Evolutionary conservation across 2,888 invertebrate species (phyloP), one percentile per base, ranked within the genome.

Genomic region (Acrobasis repandana): DNA sequence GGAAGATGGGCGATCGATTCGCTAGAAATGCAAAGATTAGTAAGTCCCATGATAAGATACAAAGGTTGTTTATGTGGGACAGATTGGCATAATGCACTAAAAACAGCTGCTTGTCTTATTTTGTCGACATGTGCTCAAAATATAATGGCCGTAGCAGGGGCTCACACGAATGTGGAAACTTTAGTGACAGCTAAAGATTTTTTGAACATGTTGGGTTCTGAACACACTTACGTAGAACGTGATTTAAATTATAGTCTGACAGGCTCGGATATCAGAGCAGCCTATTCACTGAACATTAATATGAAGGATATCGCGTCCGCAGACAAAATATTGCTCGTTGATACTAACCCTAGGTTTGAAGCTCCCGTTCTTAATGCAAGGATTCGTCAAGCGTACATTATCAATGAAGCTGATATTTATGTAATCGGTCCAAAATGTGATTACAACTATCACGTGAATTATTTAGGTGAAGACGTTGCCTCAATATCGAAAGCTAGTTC

Each of bases 331-430:
- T 83, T 99, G 28, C 90, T 99, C 47, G 94, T 99, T 63, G 99
- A 99, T 54, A 98, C 99, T 2, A 99, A 99, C 92, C 98, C 99
- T 2, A 94, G 99, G 68, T 98, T 97, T 80, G 99, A 99, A 90
- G 99, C 99, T 11, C 98, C 99, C 0, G 92, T 99, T 57, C 92
- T 99, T 57, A 99, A 99, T 83, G 96, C 98, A 0, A 95, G 99
- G 80, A 95, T 99, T 67, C 94, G 99, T 59, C 98, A 99, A 87
- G 95, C 96, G 58, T 99, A 96, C 86, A 93, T 98, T 47, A 96
- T 96, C 76, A 98, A 97, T 78, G 99, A 99, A 81, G 93, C 96
- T 67, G 93, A 95, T 70, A 93, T 99, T 64, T 98, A 95, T 15
- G 91, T 96, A 2, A 94, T 99, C 71, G 99, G 99, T 14, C 96